Evolutionary conservation across 2,888 invertebrate species (phyloP), one percentile per base, ranked within the genome.

Genomic region (Brachypterus glaber): DNA sequence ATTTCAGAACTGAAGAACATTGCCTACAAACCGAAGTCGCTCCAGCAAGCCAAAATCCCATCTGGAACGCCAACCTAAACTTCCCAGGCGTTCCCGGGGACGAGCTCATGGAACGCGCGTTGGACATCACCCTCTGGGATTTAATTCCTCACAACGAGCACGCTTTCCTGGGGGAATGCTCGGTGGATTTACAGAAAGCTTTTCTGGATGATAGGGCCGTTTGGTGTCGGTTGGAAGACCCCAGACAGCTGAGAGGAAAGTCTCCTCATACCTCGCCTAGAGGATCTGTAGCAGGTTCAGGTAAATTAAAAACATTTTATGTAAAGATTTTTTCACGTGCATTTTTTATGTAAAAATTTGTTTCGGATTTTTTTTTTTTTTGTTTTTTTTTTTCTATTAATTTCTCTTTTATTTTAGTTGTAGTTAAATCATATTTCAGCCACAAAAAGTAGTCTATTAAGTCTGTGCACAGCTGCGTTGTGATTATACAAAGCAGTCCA

Each of bases 91-190:
- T 88, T 11, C 80, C 81, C 21, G 84, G 81, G 1, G 87, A 88
- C 46, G 76, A 82, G 53, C 68, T 91, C 30, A 79, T 84, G 64
- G 84, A 85, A 40, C 77, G 84, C 39, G 78, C 81, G 5, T 72
- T 92, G 36, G 89, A 91, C 58, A 82, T 91, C 12, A 88, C 88
- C 11, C 70, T 92, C 9, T 92, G 90, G 90, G 90, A 90, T 59
- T 74, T 82, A 47, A 80, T 80, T 50, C 85, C 87, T 0, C 84
- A 86, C 50, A 80, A 82, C 37, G 88, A 88, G 50, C 83, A 82
- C 38, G 77, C 82, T 35, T 83, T 87, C 49, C 72, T 89, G 15
- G 88, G 85, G 57, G 84, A 85, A 62, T 84, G 83, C 64, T 79
- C 76, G 31, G 79, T 87, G 54, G 85, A 88, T 51, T 66, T 88